Conservation (phyloP, 1,140 invertebrate species). For the Platorchestia sp. region DNA sequence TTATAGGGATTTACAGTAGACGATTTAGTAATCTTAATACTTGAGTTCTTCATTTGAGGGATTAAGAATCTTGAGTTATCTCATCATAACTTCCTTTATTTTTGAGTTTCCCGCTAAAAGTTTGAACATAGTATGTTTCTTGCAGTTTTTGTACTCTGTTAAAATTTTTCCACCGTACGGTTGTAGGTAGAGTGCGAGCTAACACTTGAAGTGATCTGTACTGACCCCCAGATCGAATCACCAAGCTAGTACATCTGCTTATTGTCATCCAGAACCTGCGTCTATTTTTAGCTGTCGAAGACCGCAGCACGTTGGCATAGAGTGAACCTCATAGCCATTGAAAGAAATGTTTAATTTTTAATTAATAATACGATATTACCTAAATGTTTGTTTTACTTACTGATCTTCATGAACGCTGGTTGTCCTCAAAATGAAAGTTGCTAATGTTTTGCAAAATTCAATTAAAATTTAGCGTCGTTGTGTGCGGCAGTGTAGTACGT, state of each 20-base stretch:
- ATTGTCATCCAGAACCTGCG: neutral
- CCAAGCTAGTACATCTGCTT: neutral
- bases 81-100: neutral
- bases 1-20: no score
- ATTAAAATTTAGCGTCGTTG: neutral
- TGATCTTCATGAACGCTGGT: neutral
- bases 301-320: neutral
- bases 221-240: neutral
- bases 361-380: neutral
- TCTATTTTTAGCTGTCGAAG: neutral
- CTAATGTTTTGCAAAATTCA: neutral
- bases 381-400: neutral
- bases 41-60: neutral
- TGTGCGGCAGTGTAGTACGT: neutral
- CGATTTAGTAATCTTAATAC: no score
- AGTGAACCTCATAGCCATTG: neutral
- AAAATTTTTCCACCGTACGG: neutral
- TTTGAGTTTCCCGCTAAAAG: neutral
- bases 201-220: neutral
- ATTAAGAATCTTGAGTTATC: neutral
- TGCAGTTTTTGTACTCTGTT: neutral
- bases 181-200: neutral
- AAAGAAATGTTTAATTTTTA: neutral
- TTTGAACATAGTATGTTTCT: neutral
- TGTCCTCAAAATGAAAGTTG: neutral